Percentiles rank a stretch among this genome's conserved stretches.
phyloP scores from a whole-genome alignment of 2,888 invertebrate species.

The Cheiracanthium punctorium region DNA sequence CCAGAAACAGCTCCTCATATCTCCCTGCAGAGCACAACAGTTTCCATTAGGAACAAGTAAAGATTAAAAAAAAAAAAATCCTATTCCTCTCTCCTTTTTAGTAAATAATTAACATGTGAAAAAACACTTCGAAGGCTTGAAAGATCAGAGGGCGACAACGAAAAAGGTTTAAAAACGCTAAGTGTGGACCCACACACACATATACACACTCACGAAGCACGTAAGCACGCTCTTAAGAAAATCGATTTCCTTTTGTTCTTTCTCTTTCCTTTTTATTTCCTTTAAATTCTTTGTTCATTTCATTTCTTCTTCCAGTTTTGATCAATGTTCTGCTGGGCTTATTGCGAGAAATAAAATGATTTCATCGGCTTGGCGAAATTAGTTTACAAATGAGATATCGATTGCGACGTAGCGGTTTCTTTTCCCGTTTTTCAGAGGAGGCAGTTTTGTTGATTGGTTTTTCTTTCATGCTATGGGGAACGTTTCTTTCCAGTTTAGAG shows the following conservation, averaged over 20 bases:
- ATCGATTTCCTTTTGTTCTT: slow-evolving; percentile 48
- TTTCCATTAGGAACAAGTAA: neutral
- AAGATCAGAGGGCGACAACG: slow-evolving; percentile 38
- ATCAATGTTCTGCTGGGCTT: slow-evolving; percentile 65
- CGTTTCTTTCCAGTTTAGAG: neutral
- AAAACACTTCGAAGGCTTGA: slow-evolving; percentile 26
- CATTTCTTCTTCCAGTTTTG: slow-evolving; percentile 66
- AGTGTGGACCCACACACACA: slow-evolving; percentile 13
- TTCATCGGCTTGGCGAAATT: slow-evolving; percentile 62
- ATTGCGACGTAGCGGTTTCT: slow-evolving; percentile 50
- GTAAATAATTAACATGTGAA: slow-evolving; percentile 53
- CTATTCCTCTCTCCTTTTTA: neutral
- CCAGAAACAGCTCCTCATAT: too few species aligned
- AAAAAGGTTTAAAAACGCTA: slow-evolving; percentile 18
- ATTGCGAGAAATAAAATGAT: slow-evolving; percentile 66
- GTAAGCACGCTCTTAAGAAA: slow-evolving; percentile 47
- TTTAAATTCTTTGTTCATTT: slow-evolving; percentile 62
- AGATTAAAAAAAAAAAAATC: neutral
- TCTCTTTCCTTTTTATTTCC: slow-evolving; percentile 53
- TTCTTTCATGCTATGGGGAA: neutral
- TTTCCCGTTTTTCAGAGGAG: slow-evolving; percentile 26
- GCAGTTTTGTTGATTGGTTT: slow-evolving; percentile 8
- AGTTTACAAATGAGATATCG: slow-evolving; percentile 68
- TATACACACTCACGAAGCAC: slow-evolving; percentile 7
- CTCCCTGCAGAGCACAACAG: neutral